Conservation (phyloP, 2,113 vertebrate genomes). For the Mus spicilegus region DNA sequence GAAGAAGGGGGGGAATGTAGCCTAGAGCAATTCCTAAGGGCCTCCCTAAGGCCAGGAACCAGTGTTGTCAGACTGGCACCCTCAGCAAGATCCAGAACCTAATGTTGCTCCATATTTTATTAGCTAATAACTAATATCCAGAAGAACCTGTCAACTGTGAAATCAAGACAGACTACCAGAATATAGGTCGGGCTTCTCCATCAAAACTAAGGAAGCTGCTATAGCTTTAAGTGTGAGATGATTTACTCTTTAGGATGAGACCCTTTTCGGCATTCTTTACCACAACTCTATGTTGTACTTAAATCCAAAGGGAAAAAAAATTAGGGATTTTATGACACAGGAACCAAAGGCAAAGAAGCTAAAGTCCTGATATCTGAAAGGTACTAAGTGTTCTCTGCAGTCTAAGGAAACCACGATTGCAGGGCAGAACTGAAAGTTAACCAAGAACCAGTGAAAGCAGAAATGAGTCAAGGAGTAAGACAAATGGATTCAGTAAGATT, state of each 20-base stretch:
- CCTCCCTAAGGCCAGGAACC: neutral
- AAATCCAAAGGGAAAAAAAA: neutral
- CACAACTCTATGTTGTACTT: neutral
- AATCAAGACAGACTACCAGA: neutral
- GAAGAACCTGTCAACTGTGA: neutral
- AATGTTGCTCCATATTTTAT: neutral
- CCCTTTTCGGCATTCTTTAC: conserved; percentile 12
- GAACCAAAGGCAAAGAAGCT: conserved; percentile 29
- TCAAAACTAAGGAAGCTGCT: neutral
- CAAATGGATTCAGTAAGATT: neutral
- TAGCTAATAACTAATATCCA: conserved; percentile 2
- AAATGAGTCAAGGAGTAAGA: neutral
- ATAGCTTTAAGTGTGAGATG: neutral
- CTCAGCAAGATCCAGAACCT: neutral
- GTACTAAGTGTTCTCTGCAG: neutral
- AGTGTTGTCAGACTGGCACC: neutral
- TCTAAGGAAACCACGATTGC: neutral
- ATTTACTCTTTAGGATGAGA: conserved; percentile 36
- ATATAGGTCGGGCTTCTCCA: neutral
- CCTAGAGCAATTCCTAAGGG: neutral
- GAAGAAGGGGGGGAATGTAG: neutral
- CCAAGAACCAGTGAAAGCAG: neutral
- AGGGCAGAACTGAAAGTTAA: conserved; percentile 30
- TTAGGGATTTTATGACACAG: conserved; percentile 3
- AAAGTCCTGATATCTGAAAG: neutral